A percentile compares a stretch with the other conserved stretches of the same genome.
These are phyloP conservation scores for Homalodisca vitripennis DNA, from an alignment of 1,140 invertebrate species.

Conservation along the genomic window DNA sequence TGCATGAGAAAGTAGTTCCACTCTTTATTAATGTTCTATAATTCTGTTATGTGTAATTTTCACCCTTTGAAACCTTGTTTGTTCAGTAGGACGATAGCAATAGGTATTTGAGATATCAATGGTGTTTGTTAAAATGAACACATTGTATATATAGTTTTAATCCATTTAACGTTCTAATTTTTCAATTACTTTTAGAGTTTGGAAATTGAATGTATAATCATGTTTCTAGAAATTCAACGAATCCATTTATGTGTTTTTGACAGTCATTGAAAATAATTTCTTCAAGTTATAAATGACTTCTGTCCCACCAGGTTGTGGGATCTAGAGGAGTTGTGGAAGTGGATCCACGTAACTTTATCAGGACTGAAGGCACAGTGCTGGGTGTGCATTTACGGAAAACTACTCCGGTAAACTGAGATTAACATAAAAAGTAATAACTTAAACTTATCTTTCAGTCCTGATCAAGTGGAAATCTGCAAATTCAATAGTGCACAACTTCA, in stretches of 20 bases:
- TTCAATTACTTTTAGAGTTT: not conserved
- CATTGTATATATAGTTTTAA: not conserved
- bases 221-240: not conserved
- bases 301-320: slow-evolving; percentile 52
- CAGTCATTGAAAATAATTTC: not conserved
- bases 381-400: slow-evolving; percentile 49
- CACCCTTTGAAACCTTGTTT: too few species aligned
- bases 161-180: not conserved
- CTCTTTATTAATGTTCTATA: too few species aligned
- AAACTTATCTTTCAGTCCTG: too few species aligned
- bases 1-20: too few species aligned
- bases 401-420: slow-evolving; percentile 45
- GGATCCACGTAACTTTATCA: slow-evolving; percentile 54
- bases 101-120: too few species aligned
- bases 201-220: not conserved
- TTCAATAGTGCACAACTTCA: too few species aligned
- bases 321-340: slow-evolving; percentile 52
- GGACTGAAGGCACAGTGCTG: slow-evolving; percentile 51
- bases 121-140: too few species aligned
- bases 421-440: too few species aligned
- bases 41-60: too few species aligned
- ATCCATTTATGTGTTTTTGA: not conserved
- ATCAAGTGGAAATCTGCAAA: too few species aligned
- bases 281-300: not conserved
- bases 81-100: too few species aligned